Evolutionary conservation across 1,140 invertebrate species (phyloP).

Genomic region (Octopus bimaculoides): DNA sequence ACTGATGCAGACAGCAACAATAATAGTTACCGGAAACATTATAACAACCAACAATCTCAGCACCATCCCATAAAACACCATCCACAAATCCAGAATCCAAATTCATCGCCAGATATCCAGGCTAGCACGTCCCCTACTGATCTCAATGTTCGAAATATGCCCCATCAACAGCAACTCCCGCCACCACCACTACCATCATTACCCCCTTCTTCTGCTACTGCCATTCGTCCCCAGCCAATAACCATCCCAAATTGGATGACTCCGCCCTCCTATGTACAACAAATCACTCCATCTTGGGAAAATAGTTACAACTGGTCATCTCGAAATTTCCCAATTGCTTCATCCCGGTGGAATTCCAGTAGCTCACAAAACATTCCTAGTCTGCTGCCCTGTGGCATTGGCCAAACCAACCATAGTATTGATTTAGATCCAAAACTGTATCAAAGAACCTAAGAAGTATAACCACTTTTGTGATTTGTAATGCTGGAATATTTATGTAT

Average conservation of each 20-base stretch:
- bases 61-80: neutral
- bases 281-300: neutral
- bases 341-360: neutral
- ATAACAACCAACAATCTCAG: neutral
- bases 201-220: neutral
- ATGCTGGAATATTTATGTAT: no score
- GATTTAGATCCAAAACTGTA: no score
- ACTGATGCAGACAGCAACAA: neutral
- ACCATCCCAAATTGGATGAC: neutral
- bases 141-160: no score
- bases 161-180: neutral
- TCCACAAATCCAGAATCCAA: neutral
- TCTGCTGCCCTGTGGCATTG: neutral
- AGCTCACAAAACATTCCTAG: neutral
- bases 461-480: no score
- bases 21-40: neutral
- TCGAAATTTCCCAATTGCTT: neutral
- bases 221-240: neutral
- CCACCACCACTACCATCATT: neutral
- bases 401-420: no score
- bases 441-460: no score
- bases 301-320: neutral
- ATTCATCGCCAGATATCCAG: neutral
- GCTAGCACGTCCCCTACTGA: neutral
- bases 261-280: neutral